Evolutionary conservation across 2,113 vertebrate genomes (phyloP).

Genomic region (Scopus umbretta): DNA sequence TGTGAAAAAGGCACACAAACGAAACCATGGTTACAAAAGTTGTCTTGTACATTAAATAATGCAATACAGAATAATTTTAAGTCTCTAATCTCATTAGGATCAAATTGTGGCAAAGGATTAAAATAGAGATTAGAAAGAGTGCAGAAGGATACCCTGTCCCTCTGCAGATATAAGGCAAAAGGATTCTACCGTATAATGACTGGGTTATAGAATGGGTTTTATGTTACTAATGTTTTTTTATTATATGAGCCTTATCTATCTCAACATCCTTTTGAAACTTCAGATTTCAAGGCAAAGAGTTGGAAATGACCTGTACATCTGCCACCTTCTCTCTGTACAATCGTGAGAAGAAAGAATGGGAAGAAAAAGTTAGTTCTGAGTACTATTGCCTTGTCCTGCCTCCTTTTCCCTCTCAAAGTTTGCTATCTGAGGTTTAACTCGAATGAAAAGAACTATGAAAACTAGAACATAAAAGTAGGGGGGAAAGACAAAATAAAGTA

Average conservation of each 20-base stretch:
- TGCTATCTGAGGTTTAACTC: fast-evolving
- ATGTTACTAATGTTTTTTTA: not conserved
- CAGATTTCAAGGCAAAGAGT: not conserved
- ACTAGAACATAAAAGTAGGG: fast-evolving
- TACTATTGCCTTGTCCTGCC: not conserved
- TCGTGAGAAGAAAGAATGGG: fast-evolving
- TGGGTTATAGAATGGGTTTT: not conserved
- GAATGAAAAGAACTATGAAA: not conserved
- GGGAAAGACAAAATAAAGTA: not conserved
- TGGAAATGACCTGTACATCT: not conserved
- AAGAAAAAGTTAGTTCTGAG: not conserved
- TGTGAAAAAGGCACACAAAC: not conserved
- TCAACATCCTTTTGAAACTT: not conserved
- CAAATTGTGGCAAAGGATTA: not conserved
- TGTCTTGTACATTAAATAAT: not conserved
- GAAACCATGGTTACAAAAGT: conserved; percentile 26
- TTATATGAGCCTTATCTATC: not conserved
- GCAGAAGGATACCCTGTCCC: not conserved
- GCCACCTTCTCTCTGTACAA: not conserved
- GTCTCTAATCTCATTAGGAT: not conserved
- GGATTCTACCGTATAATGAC: not conserved
- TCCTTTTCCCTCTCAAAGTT: not conserved
- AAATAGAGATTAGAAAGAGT: not conserved
- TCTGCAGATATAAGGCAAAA: too few species aligned
- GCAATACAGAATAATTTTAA: not conserved